These are phyloP conservation scores for Drosophila repleta DNA, from an alignment of 1,140 invertebrate genomes.

Conservation along the genomic window DNA sequence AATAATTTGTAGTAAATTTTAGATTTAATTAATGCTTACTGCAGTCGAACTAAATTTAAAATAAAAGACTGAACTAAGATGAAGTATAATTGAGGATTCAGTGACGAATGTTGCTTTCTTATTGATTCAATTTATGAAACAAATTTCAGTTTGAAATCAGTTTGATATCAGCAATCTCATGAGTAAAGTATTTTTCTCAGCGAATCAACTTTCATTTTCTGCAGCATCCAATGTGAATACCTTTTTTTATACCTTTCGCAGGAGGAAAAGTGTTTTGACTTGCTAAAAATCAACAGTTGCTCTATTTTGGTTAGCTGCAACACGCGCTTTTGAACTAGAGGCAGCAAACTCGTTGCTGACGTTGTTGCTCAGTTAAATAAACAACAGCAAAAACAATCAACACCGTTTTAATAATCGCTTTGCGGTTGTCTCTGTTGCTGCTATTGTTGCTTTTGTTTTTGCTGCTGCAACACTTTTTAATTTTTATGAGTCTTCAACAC, in stretches of 20 bases:
- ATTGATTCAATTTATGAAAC: neutral
- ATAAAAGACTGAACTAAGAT: too few relatives aligned
- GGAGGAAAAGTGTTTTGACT: conserved; percentile 8
- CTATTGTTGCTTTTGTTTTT: conserved; percentile 27
- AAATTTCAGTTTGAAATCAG: neutral
- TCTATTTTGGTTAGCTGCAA: conserved; percentile 35
- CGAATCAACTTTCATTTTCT: conserved; percentile 49
- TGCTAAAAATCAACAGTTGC: conserved; percentile 16
- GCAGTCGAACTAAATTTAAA: too few relatives aligned
- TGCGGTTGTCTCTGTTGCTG: conserved; percentile 45
- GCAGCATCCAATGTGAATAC: conserved; percentile 29
- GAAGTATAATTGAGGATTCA: too few relatives aligned
- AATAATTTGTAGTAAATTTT: too few relatives aligned
- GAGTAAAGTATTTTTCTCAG: neutral
- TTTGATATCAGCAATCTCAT: too few relatives aligned
- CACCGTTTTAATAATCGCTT: conserved; percentile 65
- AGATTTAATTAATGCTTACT: too few relatives aligned
- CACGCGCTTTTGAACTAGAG: conserved; percentile 23
- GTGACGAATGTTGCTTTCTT: too few relatives aligned
- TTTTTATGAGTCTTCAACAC: conserved; percentile 60
- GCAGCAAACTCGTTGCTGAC: conserved; percentile 8
- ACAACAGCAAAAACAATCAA: neutral
- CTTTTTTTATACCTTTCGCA: conserved; percentile 54
- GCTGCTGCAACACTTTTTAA: conserved; percentile 40
- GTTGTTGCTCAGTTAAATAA: conserved; percentile 35